Conservation (phyloP, 2,113 vertebrate genomes). For the Daubentonia madagascariensis region DNA sequence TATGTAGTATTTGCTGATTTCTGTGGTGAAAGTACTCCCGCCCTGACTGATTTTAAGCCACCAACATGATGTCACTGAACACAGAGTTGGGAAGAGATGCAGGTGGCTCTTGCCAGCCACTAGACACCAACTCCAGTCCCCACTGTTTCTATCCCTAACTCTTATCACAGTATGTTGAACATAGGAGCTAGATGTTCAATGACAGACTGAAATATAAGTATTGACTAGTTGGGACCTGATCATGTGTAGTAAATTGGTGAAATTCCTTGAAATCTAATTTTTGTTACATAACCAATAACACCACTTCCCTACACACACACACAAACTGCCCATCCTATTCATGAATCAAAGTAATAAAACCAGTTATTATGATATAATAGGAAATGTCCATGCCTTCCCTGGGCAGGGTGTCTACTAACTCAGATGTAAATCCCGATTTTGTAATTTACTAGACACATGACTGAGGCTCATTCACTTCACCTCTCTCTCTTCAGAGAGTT, state of each 20-base stretch:
- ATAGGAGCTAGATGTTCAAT: not conserved
- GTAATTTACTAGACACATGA: not conserved
- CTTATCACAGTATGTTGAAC: not conserved
- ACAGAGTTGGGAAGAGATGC: not conserved
- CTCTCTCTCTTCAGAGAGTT: not conserved
- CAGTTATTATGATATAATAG: not conserved
- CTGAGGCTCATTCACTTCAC: not conserved
- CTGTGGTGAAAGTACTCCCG: not conserved
- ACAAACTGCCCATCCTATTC: not conserved
- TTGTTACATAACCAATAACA: not conserved
- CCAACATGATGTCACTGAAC: not conserved
- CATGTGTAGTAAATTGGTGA: not conserved
- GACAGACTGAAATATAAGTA: not conserved
- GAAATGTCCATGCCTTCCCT: not conserved
- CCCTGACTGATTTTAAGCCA: not conserved
- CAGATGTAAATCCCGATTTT: not conserved
- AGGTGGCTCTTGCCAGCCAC: not conserved
- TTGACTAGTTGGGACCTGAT: not conserved
- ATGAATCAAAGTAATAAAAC: not conserved
- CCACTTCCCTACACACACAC: fast-evolving
- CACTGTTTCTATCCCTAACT: not conserved
- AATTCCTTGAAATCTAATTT: not conserved
- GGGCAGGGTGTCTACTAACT: not conserved
- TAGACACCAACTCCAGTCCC: not conserved
- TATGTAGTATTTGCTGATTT: not conserved